These are phyloP conservation scores for Mizuhopecten yessoensis DNA, from an alignment of 1,140 invertebrate genomes.

Conservation along the genomic window DNA sequence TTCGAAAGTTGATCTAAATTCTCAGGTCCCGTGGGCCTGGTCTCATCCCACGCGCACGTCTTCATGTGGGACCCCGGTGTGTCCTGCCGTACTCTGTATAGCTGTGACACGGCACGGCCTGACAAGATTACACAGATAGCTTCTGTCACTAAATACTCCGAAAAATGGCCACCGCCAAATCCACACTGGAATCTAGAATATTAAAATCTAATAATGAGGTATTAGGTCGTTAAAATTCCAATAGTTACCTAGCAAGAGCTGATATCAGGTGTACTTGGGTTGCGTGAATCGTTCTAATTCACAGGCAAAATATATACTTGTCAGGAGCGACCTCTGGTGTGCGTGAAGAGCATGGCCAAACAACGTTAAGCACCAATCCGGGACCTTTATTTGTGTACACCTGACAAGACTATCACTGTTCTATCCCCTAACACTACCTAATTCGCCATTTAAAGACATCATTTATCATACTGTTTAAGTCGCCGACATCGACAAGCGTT, in stretches of 20 bases:
- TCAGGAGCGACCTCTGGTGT: neutral
- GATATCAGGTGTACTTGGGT: neutral
- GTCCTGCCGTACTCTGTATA: too few species aligned
- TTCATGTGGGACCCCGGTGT: neutral
- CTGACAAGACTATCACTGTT: neutral
- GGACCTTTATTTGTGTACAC: constrained; percentile 1
- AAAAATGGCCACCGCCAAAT: neutral
- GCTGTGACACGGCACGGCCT: neutral
- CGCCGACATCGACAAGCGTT: neutral
- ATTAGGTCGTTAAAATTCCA: neutral
- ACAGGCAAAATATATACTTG: neutral
- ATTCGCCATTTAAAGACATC: neutral
- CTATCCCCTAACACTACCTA: neutral
- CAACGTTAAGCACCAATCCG: neutral
- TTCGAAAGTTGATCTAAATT: too few species aligned
- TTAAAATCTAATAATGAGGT: constrained; percentile 30
- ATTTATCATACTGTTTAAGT: neutral
- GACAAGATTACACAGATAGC: neutral
- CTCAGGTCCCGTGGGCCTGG: too few species aligned
- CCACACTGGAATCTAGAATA: constrained; percentile 28
- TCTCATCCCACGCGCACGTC: too few species aligned
- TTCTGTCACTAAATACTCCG: neutral
- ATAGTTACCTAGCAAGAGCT: neutral
- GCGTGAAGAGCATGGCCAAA: neutral
- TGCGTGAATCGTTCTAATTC: constrained; percentile 3